Conservation (phyloP, 1,140 invertebrate genomes). For the Dreissena polymorpha region DNA sequence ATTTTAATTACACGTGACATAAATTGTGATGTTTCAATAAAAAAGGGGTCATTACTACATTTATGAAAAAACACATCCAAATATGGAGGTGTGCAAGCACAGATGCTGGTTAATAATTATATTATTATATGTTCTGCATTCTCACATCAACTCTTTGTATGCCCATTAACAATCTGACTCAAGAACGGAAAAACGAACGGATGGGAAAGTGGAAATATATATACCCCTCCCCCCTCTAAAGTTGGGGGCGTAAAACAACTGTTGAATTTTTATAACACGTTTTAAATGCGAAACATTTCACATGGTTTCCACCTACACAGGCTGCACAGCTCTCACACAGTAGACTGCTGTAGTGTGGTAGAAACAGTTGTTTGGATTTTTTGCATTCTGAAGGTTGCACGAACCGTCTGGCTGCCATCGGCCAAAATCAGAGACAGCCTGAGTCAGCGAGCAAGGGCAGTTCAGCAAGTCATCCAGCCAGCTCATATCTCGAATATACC, state of each 20-base stretch:
- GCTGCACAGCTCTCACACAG: slow-evolving; percentile 94
- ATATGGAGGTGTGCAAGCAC: too few relatives aligned
- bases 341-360: slow-evolving; percentile 94
- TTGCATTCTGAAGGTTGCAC: slow-evolving; percentile 88
- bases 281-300: too few relatives aligned
- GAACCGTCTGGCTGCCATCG: slow-evolving; percentile 93
- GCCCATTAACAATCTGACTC: neutral
- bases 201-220: neutral
- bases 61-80: too few relatives aligned
- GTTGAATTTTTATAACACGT: neutral
- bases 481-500: slow-evolving; percentile 34
- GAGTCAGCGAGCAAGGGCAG: slow-evolving; percentile 95
- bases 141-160: neutral
- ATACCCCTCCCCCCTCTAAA: too few relatives aligned
- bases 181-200: neutral
- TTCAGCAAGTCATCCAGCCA: slow-evolving; percentile 81
- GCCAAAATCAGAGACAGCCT: slow-evolving; percentile 95
- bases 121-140: neutral
- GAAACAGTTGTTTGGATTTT: slow-evolving; percentile 93
- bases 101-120: too few relatives aligned
- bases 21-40: too few relatives aligned
- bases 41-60: too few relatives aligned
- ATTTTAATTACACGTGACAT: too few relatives aligned
- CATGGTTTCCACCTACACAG: slow-evolving; percentile 85
- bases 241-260: neutral